Evolutionary conservation across 2,113 vertebrate genomes (phyloP).

Genomic region (Saccopteryx bilineata): DNA sequence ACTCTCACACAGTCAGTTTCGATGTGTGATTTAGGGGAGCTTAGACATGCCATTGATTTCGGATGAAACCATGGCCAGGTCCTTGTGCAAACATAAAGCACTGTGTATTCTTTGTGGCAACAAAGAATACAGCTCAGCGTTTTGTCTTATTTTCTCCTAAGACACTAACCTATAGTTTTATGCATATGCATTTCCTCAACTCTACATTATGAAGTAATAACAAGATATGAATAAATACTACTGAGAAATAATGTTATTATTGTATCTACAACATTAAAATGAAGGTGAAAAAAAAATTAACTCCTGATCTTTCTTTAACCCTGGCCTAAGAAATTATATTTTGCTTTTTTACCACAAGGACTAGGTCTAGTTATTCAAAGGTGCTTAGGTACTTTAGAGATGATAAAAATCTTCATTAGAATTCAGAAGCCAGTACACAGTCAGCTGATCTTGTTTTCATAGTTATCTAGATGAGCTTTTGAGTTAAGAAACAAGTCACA

Average conservation of each 20-base stretch:
- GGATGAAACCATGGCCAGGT: background rate
- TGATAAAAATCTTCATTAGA: conserved; percentile 73
- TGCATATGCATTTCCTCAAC: background rate
- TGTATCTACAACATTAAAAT: conserved; percentile 2
- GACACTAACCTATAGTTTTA: background rate
- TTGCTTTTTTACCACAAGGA: conserved; percentile 21
- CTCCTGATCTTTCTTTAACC: conserved; percentile 76
- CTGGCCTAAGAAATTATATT: conserved; percentile 66
- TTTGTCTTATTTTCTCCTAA: background rate
- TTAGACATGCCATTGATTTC: background rate
- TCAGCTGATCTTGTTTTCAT: conserved; percentile 77
- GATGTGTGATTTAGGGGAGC: background rate
- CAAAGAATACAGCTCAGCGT: background rate
- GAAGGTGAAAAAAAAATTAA: conserved; percentile 64
- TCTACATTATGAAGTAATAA: background rate
- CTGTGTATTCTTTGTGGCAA: background rate
- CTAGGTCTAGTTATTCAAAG: conserved; percentile 73
- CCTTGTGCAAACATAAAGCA: background rate
- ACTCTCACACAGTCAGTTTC: background rate
- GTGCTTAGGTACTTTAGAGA: conserved; percentile 48
- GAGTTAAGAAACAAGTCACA: conserved; percentile 63
- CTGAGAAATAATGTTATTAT: conserved; percentile 56
- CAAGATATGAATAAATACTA: conserved; percentile 19
- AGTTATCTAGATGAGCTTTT: conserved; percentile 73
- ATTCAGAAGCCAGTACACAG: conserved; percentile 79